These are phyloP conservation scores for Meiosimyza platycephala DNA, from an alignment of 2,888 invertebrate genomes.

Conservation along the genomic window DNA sequence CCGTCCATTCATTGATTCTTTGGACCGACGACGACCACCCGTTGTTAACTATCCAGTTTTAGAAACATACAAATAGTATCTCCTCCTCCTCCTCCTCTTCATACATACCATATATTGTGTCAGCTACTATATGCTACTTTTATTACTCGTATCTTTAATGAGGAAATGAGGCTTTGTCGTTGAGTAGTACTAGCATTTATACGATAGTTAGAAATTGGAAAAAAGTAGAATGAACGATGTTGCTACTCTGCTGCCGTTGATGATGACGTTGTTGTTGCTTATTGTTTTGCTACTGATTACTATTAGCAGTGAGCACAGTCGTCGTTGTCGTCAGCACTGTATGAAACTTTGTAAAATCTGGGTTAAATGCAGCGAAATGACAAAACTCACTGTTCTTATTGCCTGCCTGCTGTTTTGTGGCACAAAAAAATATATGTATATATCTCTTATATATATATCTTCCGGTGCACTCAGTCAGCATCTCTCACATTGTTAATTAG, in stretches of 20 bases:
- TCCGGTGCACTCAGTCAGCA: neutral
- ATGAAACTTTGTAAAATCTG: constrained; percentile 13
- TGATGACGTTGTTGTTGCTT: neutral
- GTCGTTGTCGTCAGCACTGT: neutral
- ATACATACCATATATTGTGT: neutral
- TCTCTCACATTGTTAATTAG: neutral
- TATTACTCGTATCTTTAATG: constrained; percentile 22
- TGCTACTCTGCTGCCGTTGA: neutral
- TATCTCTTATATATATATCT: no score
- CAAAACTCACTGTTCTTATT: no score
- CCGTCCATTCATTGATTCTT: no score
- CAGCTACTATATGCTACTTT: neutral
- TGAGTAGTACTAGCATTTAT: neutral
- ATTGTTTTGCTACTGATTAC: neutral
- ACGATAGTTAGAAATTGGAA: no score
- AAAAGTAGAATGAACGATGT: no score
- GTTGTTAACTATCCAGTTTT: no score
- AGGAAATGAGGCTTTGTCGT: constrained; percentile 30
- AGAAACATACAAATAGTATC: neutral
- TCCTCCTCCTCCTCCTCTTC: neutral
- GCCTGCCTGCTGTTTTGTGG: no score
- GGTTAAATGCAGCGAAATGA: constrained; percentile 14
- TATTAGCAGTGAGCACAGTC: neutral
- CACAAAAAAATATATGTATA: no score
- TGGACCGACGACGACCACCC: no score